These are phyloP conservation scores for Xestia rhomboidea DNA, from an alignment of 2,888 invertebrate genomes.

Conservation along the genomic window DNA sequence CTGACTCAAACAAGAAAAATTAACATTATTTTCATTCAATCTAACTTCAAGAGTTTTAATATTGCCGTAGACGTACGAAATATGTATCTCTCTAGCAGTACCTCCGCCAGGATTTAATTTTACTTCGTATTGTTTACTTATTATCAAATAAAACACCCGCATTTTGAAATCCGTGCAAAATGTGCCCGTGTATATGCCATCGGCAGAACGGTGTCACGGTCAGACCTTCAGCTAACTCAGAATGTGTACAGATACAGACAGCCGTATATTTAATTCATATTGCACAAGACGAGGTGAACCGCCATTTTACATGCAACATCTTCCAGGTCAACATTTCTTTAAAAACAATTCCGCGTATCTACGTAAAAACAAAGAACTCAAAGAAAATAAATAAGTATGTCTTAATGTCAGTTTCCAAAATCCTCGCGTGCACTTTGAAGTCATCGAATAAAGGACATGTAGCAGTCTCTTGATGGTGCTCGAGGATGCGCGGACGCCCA, in stretches of 20 bases:
- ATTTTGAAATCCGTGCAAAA: conserved; percentile 54
- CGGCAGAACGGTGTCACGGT: conserved; percentile 82
- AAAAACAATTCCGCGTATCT: conserved; percentile 47
- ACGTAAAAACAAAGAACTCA: background rate
- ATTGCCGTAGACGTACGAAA: background rate
- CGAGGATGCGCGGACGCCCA: background rate
- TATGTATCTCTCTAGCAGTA: background rate
- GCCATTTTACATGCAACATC: conserved; percentile 71
- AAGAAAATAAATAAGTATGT: background rate
- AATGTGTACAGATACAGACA: conserved; percentile 72
- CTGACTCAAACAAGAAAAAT: background rate
- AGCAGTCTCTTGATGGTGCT: background rate
- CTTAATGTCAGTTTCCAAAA: background rate
- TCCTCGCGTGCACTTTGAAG: no score
- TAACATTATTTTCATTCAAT: background rate
- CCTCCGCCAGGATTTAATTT: background rate
- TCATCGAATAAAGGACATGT: background rate
- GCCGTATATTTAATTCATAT: conserved; percentile 77
- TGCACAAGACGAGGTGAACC: conserved; percentile 77
- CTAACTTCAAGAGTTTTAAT: background rate
- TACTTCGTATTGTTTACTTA: conserved; percentile 28
- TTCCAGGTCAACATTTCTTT: conserved; percentile 66
- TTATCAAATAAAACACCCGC: conserved; percentile 36
- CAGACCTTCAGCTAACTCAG: conserved; percentile 79
- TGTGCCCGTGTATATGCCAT: conserved; percentile 72